phyloP scores from a whole-genome alignment of 2,888 invertebrate species.

The Thereva unica region DNA sequence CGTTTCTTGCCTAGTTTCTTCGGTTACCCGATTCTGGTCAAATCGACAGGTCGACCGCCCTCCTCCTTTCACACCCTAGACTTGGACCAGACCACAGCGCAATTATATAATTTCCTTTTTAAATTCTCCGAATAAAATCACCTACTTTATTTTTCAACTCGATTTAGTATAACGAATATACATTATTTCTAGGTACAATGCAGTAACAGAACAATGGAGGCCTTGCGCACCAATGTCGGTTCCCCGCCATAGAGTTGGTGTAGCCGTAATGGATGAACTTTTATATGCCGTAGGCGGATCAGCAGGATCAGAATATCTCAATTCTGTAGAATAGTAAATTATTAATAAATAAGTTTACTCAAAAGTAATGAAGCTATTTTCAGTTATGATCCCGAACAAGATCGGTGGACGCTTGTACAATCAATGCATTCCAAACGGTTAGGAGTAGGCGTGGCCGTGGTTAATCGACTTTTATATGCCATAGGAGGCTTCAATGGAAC shows the following conservation, averaged over 20 bases:
- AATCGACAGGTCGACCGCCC: too few relatives aligned
- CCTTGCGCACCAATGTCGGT: slow-evolving; percentile 86
- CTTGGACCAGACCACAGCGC: too few relatives aligned
- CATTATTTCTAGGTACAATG: slow-evolving; percentile 69
- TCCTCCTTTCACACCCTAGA: too few relatives aligned
- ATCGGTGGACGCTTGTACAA: slow-evolving; percentile 77
- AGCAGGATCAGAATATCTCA: slow-evolving; percentile 82
- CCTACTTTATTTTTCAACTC: too few relatives aligned
- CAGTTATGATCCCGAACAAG: slow-evolving; percentile 85
- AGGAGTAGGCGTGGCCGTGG: slow-evolving; percentile 79
- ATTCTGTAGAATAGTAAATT: slow-evolving; percentile 83
- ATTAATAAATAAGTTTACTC: slow-evolving; percentile 13
- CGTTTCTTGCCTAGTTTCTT: too few relatives aligned
- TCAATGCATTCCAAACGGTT: slow-evolving; percentile 77
- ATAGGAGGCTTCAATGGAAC: slow-evolving; percentile 89
- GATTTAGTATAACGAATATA: too few relatives aligned
- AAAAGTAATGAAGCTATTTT: slow-evolving; percentile 42
- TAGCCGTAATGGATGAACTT: slow-evolving; percentile 90
- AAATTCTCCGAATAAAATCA: too few relatives aligned
- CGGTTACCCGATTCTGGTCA: too few relatives aligned
- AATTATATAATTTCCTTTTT: too few relatives aligned
- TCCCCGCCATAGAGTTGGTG: slow-evolving; percentile 85
- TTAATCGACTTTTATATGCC: slow-evolving; percentile 78
- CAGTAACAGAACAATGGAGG: slow-evolving; percentile 82
- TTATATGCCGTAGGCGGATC: slow-evolving; percentile 93